These are phyloP conservation scores for Diarsia rubi DNA, from an alignment of 2,888 invertebrate species.

Conservation along the genomic window DNA sequence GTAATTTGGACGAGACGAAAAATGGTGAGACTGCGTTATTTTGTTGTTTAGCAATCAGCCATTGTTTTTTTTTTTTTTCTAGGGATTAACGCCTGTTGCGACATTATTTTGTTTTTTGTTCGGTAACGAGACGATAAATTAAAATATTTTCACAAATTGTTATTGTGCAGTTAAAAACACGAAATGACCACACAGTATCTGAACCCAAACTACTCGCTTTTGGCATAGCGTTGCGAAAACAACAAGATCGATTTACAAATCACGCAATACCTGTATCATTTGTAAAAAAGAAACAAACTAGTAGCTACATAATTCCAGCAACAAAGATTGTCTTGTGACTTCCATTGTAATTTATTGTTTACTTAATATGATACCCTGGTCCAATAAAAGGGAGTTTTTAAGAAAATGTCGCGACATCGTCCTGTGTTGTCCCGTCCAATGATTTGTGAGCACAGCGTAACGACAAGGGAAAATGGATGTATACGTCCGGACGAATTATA, in stretches of 20 bases:
- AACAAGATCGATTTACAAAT: neutral
- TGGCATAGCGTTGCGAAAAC: neutral
- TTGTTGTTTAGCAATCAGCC: conserved; percentile 41
- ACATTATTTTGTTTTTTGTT: neutral
- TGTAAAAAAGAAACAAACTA: neutral
- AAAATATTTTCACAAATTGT: neutral
- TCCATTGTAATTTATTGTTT: conserved; percentile 48
- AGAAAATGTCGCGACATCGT: conserved; percentile 52
- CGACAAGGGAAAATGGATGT: conserved; percentile 60
- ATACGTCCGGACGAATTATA: conserved; percentile 50
- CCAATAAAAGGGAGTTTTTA: conserved; percentile 52
- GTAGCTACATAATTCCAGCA: conserved; percentile 8
- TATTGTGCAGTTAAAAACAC: neutral
- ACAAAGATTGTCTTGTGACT: conserved; percentile 34
- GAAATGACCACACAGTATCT: neutral
- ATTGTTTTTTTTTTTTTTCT: conserved; percentile 2
- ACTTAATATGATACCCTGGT: conserved; percentile 45
- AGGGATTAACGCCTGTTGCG: neutral
- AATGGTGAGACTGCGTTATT: conserved; percentile 45
- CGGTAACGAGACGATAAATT: neutral
- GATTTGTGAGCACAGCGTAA: conserved; percentile 68
- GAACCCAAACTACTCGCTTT: neutral
- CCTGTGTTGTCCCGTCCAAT: conserved; percentile 62
- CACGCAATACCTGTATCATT: neutral
- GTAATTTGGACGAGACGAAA: conserved; percentile 59